Conservation (phyloP, 2,113 vertebrate genomes). For the Syngnathoides biaculeatus region DNA sequence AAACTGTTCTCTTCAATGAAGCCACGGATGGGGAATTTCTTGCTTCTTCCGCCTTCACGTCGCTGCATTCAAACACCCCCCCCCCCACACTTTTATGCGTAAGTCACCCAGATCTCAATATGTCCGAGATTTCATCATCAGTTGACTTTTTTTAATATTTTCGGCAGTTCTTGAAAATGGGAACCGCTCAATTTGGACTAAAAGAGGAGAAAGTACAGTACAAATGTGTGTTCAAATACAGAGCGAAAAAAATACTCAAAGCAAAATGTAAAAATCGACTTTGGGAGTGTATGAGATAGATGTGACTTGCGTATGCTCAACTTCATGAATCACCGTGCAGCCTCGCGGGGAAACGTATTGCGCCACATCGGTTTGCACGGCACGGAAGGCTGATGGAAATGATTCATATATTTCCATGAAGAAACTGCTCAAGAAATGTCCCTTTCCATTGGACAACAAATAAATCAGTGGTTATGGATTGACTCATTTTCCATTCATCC, state of each 20-base stretch:
- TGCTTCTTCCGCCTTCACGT: too few species aligned
- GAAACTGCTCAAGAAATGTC: conserved; percentile 64
- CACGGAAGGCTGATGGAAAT: conserved; percentile 58
- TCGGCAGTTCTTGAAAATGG: too few species aligned
- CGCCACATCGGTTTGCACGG: conserved; percentile 64
- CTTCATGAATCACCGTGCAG: conserved; percentile 66
- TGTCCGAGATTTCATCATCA: too few species aligned
- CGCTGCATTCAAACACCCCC: too few species aligned
- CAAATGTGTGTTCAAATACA: too few species aligned
- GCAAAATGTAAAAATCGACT: neutral
- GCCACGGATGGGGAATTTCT: too few species aligned
- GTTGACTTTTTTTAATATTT: too few species aligned
- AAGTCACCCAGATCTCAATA: too few species aligned
- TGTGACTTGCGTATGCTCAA: conserved; percentile 7
- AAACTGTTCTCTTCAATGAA: too few species aligned
- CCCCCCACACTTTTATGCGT: too few species aligned
- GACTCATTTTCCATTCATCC: conserved; percentile 22
- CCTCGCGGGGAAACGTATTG: conserved; percentile 61
- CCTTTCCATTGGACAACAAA: conserved; percentile 60
- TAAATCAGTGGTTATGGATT: conserved; percentile 47
- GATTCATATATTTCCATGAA: conserved; percentile 63
- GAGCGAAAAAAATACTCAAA: neutral
- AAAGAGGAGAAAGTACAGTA: too few species aligned
- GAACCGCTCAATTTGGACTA: too few species aligned
- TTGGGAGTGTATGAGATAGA: neutral